These are phyloP conservation scores for Arctia plantaginis DNA, from an alignment of 2,888 invertebrate genomes.

Conservation along the genomic window DNA sequence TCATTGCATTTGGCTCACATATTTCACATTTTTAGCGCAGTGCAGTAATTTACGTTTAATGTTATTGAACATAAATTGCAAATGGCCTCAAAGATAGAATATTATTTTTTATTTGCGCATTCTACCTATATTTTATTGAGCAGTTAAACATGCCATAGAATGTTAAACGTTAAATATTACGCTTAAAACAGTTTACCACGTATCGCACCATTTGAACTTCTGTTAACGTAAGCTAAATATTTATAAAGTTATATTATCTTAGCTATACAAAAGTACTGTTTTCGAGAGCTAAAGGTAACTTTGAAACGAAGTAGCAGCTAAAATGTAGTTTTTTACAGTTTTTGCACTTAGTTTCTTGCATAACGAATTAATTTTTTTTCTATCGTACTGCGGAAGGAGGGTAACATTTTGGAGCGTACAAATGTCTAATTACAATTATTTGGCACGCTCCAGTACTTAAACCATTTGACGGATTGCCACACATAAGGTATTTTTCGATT, in stretches of 20 bases:
- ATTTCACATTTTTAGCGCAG: slow-evolving; percentile 28
- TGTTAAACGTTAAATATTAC: not conserved
- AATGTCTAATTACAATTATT: not conserved
- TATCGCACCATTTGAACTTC: not conserved
- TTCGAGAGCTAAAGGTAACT: not conserved
- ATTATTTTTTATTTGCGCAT: slow-evolving; percentile 24
- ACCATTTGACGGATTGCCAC: too few species aligned
- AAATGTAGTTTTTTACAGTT: not conserved
- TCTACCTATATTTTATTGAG: slow-evolving; percentile 1
- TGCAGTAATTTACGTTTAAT: slow-evolving; percentile 34
- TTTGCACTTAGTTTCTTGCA: not conserved
- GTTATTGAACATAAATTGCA: slow-evolving; percentile 32
- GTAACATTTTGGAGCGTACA: not conserved
- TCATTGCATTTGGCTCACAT: slow-evolving; percentile 31
- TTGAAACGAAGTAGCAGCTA: not conserved
- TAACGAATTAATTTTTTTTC: not conserved
- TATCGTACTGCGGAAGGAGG: not conserved
- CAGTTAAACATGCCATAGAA: not conserved
- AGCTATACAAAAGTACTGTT: not conserved
- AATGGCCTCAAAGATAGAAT: slow-evolving; percentile 27
- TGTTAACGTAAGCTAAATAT: not conserved
- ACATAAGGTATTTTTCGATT: too few species aligned
- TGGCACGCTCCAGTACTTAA: not conserved
- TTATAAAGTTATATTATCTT: not conserved
- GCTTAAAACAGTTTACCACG: not conserved